These are phyloP conservation scores for Sphecodes monilicornis DNA, from an alignment of 2,888 invertebrate species.

Conservation along the genomic window DNA sequence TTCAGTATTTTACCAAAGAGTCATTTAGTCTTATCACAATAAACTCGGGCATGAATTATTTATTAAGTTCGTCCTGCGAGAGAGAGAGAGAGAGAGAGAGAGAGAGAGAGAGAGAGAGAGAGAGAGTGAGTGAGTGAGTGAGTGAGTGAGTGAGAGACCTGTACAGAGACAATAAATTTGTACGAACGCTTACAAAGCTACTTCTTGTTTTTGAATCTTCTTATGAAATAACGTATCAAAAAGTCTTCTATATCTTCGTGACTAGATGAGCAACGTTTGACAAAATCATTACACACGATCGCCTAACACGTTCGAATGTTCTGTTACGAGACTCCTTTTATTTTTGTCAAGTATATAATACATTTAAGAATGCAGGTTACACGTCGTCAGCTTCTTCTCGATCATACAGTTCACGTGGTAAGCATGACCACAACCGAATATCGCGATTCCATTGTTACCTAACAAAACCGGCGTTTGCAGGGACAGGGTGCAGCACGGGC, in stretches of 20 bases:
- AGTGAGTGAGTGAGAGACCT: slow-evolving; percentile 64
- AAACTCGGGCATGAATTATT: slow-evolving; percentile 3
- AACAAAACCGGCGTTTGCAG: slow-evolving; percentile 87
- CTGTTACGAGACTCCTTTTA: slow-evolving; percentile 47
- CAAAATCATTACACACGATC: not conserved
- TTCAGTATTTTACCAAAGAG: not conserved
- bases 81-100: not conserved
- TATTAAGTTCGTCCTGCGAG: slow-evolving; percentile 38
- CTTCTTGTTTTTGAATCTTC: not conserved
- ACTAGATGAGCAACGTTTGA: slow-evolving; percentile 30
- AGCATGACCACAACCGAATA: slow-evolving; percentile 88
- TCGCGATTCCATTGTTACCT: slow-evolving; percentile 87
- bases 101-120: not conserved
- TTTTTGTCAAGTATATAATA: slow-evolving; percentile 23
- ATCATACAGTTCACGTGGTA: slow-evolving; percentile 88
- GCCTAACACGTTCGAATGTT: slow-evolving; percentile 12
- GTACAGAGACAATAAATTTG: slow-evolving; percentile 59
- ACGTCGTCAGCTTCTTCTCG: slow-evolving; percentile 85
- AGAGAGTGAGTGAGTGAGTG: too few relatives aligned
- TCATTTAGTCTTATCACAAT: slow-evolving; percentile 22
- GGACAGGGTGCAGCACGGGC: slow-evolving; percentile 87
- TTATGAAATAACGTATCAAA: slow-evolving; percentile 19
- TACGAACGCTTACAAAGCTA: slow-evolving; percentile 22
- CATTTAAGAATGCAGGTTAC: slow-evolving; percentile 81
- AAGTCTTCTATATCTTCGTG: slow-evolving; percentile 21